Conservation (phyloP, 2,797 vertebrate genomes). For the Enteromius afrohamiltoni region DNA sequence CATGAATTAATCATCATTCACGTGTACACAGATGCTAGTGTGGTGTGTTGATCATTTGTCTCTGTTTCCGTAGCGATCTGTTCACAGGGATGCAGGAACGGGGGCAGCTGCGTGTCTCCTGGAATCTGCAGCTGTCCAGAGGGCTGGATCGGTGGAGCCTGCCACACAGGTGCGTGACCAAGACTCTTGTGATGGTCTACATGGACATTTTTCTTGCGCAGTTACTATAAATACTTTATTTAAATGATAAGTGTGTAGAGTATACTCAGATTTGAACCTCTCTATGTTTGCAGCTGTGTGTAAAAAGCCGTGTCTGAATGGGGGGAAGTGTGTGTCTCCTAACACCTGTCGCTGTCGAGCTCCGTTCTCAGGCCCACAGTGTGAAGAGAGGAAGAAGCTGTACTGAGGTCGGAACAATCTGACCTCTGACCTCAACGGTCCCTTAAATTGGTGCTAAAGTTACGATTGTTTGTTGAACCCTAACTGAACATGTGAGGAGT, state of each 20-base stretch:
- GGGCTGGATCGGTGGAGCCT: constrained; percentile 86
- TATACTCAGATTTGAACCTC: neutral
- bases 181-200: neutral
- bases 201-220: neutral
- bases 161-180: constrained; percentile 81
- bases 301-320: constrained; percentile 77
- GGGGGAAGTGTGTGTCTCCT: constrained; percentile 86
- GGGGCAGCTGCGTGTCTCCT: constrained; percentile 84
- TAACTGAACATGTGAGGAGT: neutral
- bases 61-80: constrained; percentile 80
- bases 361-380: constrained; percentile 77
- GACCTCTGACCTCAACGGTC: neutral
- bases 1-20: too few relatives aligned
- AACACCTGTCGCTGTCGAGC: constrained; percentile 82
- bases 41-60: constrained; percentile 34
- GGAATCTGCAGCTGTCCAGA: constrained; percentile 88
- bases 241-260: neutral
- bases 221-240: neutral
- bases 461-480: constrained; percentile 3
- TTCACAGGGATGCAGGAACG: constrained; percentile 85
- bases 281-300: constrained; percentile 77
- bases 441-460: constrained; percentile 52
- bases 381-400: constrained; percentile 77
- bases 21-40: neutral
- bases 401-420: constrained; percentile 42